Evolutionary conservation across 2,113 vertebrate species (phyloP), one percentile per base, ranked within the genome.

Genomic region (Corynorhinus townsendii): DNA sequence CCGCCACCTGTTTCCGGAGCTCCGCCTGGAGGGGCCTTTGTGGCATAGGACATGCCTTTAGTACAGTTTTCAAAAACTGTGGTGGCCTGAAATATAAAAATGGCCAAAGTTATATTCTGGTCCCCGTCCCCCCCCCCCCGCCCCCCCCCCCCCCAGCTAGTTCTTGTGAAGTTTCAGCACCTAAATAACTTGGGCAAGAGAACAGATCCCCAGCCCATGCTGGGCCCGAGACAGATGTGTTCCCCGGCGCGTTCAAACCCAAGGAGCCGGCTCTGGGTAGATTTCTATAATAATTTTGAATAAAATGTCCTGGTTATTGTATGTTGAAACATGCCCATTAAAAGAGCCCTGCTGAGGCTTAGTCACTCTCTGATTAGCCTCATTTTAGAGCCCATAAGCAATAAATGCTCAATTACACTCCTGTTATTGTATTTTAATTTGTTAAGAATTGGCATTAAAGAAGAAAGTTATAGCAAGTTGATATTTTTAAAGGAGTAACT

Each of bases 391-490:
- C 96, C 92, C 97, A 98, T 97, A 95, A 98, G 95, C 98, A 97
- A 97, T 97, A 97, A 97, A 97, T 98, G 97, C 97, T 98, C 97
- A 98, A 96, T 98, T 98, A 98, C 97, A 92, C 97, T 97, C 96
- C 98, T 97, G 96, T 98, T 98, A 97, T 94, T 95, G 97, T 98
- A 95, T 98, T 98, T 98, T 98, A 98, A 98, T 98, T 98, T 98
- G 97, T 94, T 93, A 97, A 98, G 95, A 97, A 89, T 86, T 79
- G 97, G 93, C 94, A 95, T 93, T 43, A 49, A 95, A 69, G 77
- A 86, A 94, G 91, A 96, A 98, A 98, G 97, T 98, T 97, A 56
- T 0, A 0, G 90, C 95, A 96, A 96, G 84, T 97, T 97, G 94
- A 2, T 96, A 73, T 97, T 98, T 97, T 95, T 76, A 68, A 91